Conservation (phyloP, 2,113 vertebrate genomes). For the Pantherophis guttatus region DNA sequence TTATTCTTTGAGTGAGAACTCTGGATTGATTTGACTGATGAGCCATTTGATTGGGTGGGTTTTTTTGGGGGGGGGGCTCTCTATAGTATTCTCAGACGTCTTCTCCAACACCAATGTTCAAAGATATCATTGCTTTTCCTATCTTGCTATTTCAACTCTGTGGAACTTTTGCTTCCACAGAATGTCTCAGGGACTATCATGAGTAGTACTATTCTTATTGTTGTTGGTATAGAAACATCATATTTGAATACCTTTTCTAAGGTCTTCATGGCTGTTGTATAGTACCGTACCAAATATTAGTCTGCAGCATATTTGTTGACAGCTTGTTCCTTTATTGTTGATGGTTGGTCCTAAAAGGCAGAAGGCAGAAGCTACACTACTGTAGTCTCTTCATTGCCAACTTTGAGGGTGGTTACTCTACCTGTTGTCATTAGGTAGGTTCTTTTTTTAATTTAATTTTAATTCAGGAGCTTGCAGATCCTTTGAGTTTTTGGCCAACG, state of each 20-base stretch:
- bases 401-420: neutral
- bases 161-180: neutral
- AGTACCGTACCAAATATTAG: neutral
- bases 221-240: neutral
- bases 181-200: neutral
- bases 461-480: neutral
- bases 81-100: neutral
- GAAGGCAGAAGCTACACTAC: neutral
- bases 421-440: neutral
- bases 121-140: neutral
- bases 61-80: neutral
- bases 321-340: neutral
- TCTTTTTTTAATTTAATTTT: neutral
- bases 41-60: neutral
- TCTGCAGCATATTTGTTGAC: neutral
- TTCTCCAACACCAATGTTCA: neutral
- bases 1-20: neutral
- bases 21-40: neutral
- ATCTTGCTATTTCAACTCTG: neutral
- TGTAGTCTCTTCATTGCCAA: neutral
- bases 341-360: neutral
- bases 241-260: neutral
- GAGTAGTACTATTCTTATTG: neutral
- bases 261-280: neutral
- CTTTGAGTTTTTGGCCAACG: neutral